Base-by-base conservation (phyloP, 2,113 vertebrate genomes). In the Leuciscus idus region DNA sequence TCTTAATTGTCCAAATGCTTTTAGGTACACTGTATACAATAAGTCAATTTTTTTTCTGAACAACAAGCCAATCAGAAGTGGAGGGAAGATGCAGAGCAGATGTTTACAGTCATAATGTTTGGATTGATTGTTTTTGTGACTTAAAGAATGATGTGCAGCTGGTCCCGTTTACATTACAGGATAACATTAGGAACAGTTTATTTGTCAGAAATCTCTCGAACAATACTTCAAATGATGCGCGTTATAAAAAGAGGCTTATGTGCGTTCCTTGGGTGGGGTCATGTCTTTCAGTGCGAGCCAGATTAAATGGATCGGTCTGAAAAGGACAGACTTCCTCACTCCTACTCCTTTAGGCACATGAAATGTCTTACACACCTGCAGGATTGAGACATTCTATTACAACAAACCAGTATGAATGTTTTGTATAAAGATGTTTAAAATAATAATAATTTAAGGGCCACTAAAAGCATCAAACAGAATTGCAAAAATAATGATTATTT, bases 41-140 rank as follows among this genome's bases (percentile, higher is more conserved):
- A 72, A 72, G 36, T 72, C 68, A 43, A 21, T 23, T 36, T 72
- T 70, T 66, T 73, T 74, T 76, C 28, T 33, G 30, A 33, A 78
- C 30, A 55, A 87, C 75, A 89, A 19, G 13, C 48, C 55, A 73
- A n/a, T 73, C 48, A 77, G 39, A 8, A 68, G 81, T 52, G 30
- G 43, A 82, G 88, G 83, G 81, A 87, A 89, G 87, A 87, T 33
- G 86, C 79, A 28, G 61, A 87, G 89, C 92, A 93, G 80, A 39
- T 93, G 92, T 91, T 92, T 91, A 92, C 76, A 91, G 85, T 93
- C 93, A 92, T 81, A 43, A 5, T 86, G 64, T 86, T 87, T 91
- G 88, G 92, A 92, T 88, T 90, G 82, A 93, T 94, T 91, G 93
- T 91, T 90, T 94, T 92, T 91, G 86, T 90, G 89, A 89, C 57